Evolutionary conservation across 2,113 vertebrate genomes (phyloP), one percentile per base, ranked within the genome.

Genomic region (Clarias magur): DNA sequence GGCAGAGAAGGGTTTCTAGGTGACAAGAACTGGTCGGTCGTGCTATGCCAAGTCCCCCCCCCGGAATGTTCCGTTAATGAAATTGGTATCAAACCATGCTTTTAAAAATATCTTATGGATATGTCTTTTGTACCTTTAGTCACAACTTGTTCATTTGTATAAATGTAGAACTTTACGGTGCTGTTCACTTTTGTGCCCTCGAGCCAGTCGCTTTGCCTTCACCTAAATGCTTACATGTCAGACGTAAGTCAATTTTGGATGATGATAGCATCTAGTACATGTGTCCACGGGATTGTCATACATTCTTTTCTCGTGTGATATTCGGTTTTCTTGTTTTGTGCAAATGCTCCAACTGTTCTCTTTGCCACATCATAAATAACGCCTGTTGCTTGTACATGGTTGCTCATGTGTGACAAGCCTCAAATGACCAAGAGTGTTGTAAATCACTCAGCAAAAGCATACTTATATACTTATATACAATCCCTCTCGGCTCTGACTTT

Each of bases 361-460:
- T 85, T 62, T 80, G 19, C 42, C 25, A 38, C 34, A 12, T 84
- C 17, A 23, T 72, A 73, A 63, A 83, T 42, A 63, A 9, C 42
- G 48, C 7, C 7, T 42, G 42, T 42, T 42, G 42, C 27, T 23
- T 30, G 48, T 25, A 86, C 38, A 34, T 34, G 23, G 21, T 54
- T 59, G 53, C 34, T 73, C 19, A 30, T 85, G 10, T 73, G 19
- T 59, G 68, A 86, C 42, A 80, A 38, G 12, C 42, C 54, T 7
- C 63, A 34, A 56, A 56, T 68, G 78, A 84, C 57, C 27, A 72
- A 70, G 70, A 82, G 48, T 82, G 75, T 89, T 88, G 15, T 85
- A 68, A 80, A 72, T 88, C 85, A 84, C 30, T 34, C 30, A 80
- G 62, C 75, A n/a, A 84, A 73, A 34, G 34, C 85, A 54, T 38